These are phyloP conservation scores for Clarias gariepinus DNA, from an alignment of 2,113 vertebrate genomes.

Conservation along the genomic window DNA sequence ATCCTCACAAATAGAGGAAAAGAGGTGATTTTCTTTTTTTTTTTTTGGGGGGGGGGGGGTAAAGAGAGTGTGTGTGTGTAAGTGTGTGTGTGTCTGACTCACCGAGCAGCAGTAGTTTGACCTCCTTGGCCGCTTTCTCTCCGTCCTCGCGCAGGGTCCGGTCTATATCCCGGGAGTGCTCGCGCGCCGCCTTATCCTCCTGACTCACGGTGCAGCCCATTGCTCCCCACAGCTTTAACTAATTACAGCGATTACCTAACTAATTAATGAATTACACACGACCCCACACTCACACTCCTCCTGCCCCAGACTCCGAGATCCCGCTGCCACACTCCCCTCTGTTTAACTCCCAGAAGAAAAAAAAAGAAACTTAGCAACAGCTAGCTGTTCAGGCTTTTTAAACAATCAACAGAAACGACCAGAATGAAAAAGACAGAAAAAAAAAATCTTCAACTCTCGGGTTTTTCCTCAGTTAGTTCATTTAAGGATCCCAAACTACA, in stretches of 20 bases:
- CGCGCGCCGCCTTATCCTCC: constrained; percentile 92
- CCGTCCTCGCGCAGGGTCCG: constrained; percentile 91
- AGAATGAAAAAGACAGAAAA: neutral
- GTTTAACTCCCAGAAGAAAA: too few species aligned
- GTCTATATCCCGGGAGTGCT: constrained; percentile 92
- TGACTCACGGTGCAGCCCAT: constrained; percentile 95
- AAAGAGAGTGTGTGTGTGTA: too few species aligned
- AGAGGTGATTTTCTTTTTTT: accelerated
- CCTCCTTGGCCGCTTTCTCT: constrained; percentile 92
- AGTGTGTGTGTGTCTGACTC: constrained; percentile 58
- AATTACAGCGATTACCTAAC: neutral
- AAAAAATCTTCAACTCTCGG: too few species aligned
- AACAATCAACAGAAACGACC: too few species aligned
- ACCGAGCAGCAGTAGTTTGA: constrained; percentile 92
- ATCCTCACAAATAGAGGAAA: neutral
- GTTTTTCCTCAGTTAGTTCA: neutral
- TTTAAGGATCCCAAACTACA: constrained; percentile 35
- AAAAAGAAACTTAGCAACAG: too few species aligned
- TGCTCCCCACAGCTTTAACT: constrained; percentile 34
- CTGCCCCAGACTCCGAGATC: too few species aligned
- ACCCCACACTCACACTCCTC: neutral
- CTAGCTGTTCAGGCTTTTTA: neutral
- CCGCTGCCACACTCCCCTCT: too few species aligned
- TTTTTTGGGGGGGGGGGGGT: neutral
- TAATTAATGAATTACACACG: too few species aligned